Conservation (phyloP, 2,888 invertebrate species). For the Branchipolynoe longqiensis region DNA sequence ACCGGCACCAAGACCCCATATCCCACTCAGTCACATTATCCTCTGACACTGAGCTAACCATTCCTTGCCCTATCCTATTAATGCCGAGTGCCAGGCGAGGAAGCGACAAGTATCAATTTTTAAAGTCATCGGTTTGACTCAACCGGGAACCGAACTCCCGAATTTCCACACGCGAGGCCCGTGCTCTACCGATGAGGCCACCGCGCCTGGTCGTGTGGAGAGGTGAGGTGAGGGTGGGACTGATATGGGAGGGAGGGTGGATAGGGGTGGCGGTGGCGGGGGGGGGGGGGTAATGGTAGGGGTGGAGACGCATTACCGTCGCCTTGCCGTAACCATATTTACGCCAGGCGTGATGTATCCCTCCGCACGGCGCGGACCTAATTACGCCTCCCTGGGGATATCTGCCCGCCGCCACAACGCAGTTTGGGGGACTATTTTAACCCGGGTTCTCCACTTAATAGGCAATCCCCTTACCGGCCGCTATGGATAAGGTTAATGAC, state of each 20-base stretch:
- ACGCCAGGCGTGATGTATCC: constrained; percentile 6
- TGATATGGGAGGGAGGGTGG: not conserved
- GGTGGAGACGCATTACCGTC: not conserved
- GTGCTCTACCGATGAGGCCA: too few relatives aligned
- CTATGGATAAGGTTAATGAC: constrained; percentile 27
- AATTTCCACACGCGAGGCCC: too few relatives aligned
- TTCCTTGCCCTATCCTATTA: too few relatives aligned
- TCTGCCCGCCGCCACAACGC: constrained; percentile 2
- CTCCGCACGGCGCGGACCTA: not conserved
- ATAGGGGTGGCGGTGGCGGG: not conserved
- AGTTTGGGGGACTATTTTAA: constrained; percentile 46
- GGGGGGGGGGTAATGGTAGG: not conserved
- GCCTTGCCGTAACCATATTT: not conserved
- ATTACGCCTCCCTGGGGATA: constrained; percentile 13
- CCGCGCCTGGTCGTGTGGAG: not conserved
- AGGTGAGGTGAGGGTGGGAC: not conserved
- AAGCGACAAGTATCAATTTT: too few relatives aligned
- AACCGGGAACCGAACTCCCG: too few relatives aligned
- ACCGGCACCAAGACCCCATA: too few relatives aligned
- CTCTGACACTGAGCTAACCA: too few relatives aligned
- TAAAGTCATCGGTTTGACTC: too few relatives aligned
- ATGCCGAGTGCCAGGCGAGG: too few relatives aligned
- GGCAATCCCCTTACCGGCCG: constrained; percentile 44
- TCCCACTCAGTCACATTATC: too few relatives aligned
- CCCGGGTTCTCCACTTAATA: constrained; percentile 30